Evolutionary conservation across 1,140 invertebrate genomes (phyloP), one percentile per base, ranked within the genome.

Genomic region (Euschistus heros): DNA sequence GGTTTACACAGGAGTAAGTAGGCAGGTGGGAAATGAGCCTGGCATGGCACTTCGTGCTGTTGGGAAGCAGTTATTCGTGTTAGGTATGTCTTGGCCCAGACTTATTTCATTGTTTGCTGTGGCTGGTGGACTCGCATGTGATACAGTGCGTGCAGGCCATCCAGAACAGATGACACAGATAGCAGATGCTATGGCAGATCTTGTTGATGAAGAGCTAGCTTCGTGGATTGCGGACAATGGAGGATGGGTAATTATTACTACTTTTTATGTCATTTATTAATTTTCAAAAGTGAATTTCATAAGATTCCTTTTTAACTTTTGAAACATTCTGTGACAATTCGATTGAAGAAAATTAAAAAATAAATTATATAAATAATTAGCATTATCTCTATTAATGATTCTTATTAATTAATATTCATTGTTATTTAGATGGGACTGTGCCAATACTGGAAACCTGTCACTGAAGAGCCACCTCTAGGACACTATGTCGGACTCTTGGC

Each of bases 211-310:
- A 68, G 80, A 84, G 65, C 70, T 88, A 4, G 84, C 83, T 5
- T 70, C 76, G 20, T 88, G 86, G 86, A 82, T 88, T 8, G 80
- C 83, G 64, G 77, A 81, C 18, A 86, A 85, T 71, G 86, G 85
- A 27, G 86, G 86, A 71, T 88, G 86, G 86, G 85, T 87, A 75
- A 76, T 76, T 65, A 57, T 26, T 10, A 6, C 13, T 37, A 10
- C 33, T 30, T 4, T 30, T 30, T 30, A 30, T 30, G 27, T 30
- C 7, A 30, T 4, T 2, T 17, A 0, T 44, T n/a, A n/a, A 33
- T 60, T 52, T 52, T 52, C 15, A 30, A 30, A 30, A 30, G 27
- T 30, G 7, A 13, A 46, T n/a, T n/a, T 13, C 44, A 13, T 46
- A 13, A 13, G 44, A n/a, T n/a, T 13, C 44, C 13, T 13, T n/a